Base-by-base conservation (phyloP, 2,113 vertebrate genomes). In the Percopsis transmontana region DNA sequence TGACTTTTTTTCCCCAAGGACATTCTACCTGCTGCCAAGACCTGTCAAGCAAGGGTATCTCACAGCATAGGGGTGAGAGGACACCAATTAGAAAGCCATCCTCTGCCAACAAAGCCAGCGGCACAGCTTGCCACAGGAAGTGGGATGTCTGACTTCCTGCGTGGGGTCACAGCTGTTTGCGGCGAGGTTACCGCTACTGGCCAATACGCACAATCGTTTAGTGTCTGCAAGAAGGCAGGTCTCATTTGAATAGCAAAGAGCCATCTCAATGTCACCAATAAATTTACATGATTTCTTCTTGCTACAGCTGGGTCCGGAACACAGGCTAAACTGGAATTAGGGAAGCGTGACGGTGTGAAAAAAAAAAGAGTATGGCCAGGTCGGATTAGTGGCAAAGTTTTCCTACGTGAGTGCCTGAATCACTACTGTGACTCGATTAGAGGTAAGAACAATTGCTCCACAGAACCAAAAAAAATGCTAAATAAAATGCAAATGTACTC, bases 11-110 rank as follows among this genome's bases (percentile, higher is more conserved):
- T 93, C 90, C 93, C 96, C 95, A 97, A 98, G 95, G 95, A 95
- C 94, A 93, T 94, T 95, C 92, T 92, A 92, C 92, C 92, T 74
- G 90, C 93, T 96, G 94, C 93, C 95, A 96, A 93, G 91, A 96
- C 91, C 92, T 94, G 92, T 95, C 95, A 96, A 92, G 89, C 87
- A 91, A 89, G 89, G 93, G 92, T 93, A 93, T 94, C 93, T 93
- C 85, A 78, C 88, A 91, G 91, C 81, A 85, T 92, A 94, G 92
- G 94, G 94, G 94, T 96, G 93, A 96, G 92, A 96, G 94, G 94
- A 96, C 92, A 91, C 94, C 96, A 96, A 98, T 97, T 96, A 97
- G 95, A 96, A 94, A 94, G 91, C 93, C 92, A 93, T 91, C 88
- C 91, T 85, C 81, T 91, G 92, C 93, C 92, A 95, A 90, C 91